phyloP scores from a whole-genome alignment of 1,140 invertebrate genomes.

The Lerema accius region DNA sequence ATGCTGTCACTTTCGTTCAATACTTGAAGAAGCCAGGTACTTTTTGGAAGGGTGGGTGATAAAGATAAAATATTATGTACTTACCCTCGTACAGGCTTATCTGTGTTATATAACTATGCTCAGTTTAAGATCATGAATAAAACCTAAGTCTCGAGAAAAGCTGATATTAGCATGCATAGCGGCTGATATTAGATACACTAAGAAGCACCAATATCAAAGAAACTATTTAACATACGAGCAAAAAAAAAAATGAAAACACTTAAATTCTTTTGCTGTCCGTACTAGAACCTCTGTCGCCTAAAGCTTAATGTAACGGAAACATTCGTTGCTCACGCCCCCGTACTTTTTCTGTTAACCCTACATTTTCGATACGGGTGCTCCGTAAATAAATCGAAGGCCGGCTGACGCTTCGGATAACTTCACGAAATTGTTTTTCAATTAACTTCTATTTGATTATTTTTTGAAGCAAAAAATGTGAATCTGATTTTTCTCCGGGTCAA shows the following conservation, averaged over 20 bases:
- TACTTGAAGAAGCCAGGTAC: too few relatives aligned
- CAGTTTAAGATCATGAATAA: too few relatives aligned
- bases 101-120: too few relatives aligned
- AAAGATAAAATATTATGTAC: too few relatives aligned
- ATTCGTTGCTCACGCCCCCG: slow-evolving; percentile 21
- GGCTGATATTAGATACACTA: too few relatives aligned
- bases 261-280: slow-evolving; percentile 11
- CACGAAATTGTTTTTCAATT: slow-evolving; percentile 2
- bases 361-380: slow-evolving; percentile 25
- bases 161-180: too few relatives aligned
- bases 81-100: too few relatives aligned
- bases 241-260: not conserved
- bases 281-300: slow-evolving; percentile 14
- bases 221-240: too few relatives aligned
- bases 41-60: too few relatives aligned
- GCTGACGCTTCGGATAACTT: not conserved
- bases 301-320: slow-evolving; percentile 32
- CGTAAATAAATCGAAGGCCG: slow-evolving; percentile 9
- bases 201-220: too few relatives aligned
- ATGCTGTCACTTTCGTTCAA: too few relatives aligned
- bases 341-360: slow-evolving; percentile 31
- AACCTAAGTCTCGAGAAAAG: too few relatives aligned
- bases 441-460: slow-evolving; percentile 8
- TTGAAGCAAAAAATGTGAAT: not conserved
- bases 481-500: not conserved